A percentile compares a stretch with the other conserved stretches of the same genome.
Evolutionary conservation across 2,113 vertebrate genomes (phyloP).

Genomic region (Tragulus kanchil): DNA sequence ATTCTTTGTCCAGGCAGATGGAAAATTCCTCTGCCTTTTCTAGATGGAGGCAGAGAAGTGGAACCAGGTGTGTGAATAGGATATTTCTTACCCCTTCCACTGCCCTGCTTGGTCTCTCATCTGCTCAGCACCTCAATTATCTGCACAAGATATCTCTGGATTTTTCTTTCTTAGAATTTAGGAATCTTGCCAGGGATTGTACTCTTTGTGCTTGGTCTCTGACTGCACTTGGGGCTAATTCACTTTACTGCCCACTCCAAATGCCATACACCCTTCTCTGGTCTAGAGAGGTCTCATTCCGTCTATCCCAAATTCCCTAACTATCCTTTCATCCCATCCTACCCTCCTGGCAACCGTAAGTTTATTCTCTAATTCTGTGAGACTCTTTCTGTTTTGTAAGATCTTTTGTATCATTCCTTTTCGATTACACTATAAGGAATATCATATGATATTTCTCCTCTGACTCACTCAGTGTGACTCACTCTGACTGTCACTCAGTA

Average conservation of each 20-base stretch:
- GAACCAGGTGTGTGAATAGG: accelerated
- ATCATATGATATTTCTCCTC: not conserved
- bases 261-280: not conserved
- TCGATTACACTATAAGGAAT: not conserved
- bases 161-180: not conserved
- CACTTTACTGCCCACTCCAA: not conserved
- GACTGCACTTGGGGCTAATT: not conserved
- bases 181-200: not conserved
- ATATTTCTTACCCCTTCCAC: too few relatives aligned
- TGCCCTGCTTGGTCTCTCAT: not conserved
- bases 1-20: not conserved
- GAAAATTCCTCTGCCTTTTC: not conserved
- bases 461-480: not conserved
- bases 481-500: not conserved
- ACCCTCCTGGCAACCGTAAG: not conserved
- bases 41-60: too few relatives aligned
- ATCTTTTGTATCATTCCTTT: not conserved
- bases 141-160: not conserved
- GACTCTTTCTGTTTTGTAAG: not conserved
- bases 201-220: not conserved
- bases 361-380: not conserved
- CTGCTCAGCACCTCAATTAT: not conserved
- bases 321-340: not conserved
- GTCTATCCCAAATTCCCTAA: not conserved
- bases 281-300: too few relatives aligned